Evolutionary conservation across 2,113 vertebrate genomes (phyloP).

Genomic region (Sialia sialis): DNA sequence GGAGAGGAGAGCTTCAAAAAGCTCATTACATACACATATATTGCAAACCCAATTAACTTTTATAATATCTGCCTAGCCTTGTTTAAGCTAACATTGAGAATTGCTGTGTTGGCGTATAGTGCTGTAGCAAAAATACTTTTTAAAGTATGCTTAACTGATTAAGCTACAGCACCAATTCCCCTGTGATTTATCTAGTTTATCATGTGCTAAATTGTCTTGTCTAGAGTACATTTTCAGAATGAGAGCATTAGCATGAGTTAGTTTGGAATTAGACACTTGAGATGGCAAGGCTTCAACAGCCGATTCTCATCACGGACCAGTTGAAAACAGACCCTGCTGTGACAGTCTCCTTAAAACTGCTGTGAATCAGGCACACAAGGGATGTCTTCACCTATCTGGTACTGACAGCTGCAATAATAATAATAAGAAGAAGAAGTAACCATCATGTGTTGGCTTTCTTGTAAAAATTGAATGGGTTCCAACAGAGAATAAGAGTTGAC

Average conservation of each 20-base stretch:
- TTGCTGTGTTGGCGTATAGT: neutral
- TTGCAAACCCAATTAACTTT: neutral
- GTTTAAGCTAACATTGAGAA: neutral
- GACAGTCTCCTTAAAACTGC: constrained; percentile 7
- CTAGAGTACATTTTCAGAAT: neutral
- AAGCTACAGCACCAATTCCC: neutral
- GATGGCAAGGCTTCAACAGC: neutral
- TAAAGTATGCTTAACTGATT: neutral
- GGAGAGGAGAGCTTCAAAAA: neutral
- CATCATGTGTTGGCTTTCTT: neutral
- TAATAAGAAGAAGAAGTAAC: neutral
- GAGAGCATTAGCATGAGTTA: neutral
- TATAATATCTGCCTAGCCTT: neutral
- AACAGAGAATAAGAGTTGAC: neutral
- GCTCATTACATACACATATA: neutral
- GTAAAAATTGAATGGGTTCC: constrained; percentile 25
- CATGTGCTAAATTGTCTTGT: neutral
- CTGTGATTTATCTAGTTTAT: neutral
- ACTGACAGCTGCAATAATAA: constrained; percentile 43
- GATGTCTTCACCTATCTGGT: constrained; percentile 34
- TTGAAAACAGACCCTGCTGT: neutral
- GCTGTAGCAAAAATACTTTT: neutral
- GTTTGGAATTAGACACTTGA: neutral
- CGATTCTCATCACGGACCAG: neutral
- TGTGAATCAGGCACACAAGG: neutral